Evolutionary conservation across 1,140 invertebrate species (phyloP), one percentile per base, ranked within the genome.

Genomic region (Zaprionus gabonicus): DNA sequence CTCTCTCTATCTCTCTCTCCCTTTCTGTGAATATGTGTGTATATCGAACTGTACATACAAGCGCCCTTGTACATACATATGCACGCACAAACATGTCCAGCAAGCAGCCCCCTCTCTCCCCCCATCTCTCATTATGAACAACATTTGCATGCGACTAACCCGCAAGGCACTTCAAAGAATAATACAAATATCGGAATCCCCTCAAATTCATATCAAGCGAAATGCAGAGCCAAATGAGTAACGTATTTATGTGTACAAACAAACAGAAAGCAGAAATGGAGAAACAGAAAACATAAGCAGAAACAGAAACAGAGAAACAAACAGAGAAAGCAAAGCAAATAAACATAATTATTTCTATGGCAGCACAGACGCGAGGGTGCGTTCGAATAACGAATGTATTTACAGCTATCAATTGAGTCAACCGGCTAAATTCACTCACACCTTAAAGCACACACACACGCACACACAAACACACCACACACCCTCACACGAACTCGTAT

Each of bases 381-480:
- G 12, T 63, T 66, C 51, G 10, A 66, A 23, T 23, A 23, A 23
- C 23, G 23, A 23, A 67, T 59, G 6, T 80, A 82, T 80, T 80
- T 86, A 82, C 83, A 76, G 66, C 84, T 75, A 88, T 88, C 68
- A 84, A 88, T 78, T 71, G 75, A 79, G 69, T 67, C 67, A 79
- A 87, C 34, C 71, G 6, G n/a, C 41, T 17, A 58, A 34, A 62
- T 23, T 59, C 17, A 62, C n/a, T 15, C 44, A 71, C 57, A 65
- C 58, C 36, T 71, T 65, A 23, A 55, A 23, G 36, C 23, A 70
- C 27, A 59, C 77, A 56, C 12, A 62, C 44, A 73, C 17, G 27
- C 36, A 28, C n/a, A 51, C 9, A 63, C 20, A 62, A 46, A 63
- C 25, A 46, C 10, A 15, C 2, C 38, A 76, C 23, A 68, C 20